Conservation (phyloP, 2,797 vertebrate genomes). For the Mycteria americana region DNA sequence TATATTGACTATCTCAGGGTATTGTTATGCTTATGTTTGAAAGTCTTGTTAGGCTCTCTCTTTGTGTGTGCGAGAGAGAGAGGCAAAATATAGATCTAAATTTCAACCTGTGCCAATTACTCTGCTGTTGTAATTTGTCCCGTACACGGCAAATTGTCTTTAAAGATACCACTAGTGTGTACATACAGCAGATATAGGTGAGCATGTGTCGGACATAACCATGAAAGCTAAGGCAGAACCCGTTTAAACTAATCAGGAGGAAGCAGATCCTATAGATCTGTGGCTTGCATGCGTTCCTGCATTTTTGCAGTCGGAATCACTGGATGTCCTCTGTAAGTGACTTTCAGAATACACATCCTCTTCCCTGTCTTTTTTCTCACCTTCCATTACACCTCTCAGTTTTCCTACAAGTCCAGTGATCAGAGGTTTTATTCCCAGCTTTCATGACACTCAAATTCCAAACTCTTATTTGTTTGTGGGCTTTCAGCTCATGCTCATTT, state of each 20-base stretch:
- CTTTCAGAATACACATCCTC: background rate
- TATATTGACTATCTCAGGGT: background rate
- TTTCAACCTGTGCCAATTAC: background rate
- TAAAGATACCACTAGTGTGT: background rate
- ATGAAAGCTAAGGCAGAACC: background rate
- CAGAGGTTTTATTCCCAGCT: background rate
- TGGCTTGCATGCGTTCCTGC: background rate
- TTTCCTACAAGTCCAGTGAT: background rate
- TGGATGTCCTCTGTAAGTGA: too few relatives aligned
- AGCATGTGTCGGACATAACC: background rate
- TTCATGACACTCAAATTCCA: background rate
- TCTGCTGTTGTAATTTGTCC: background rate
- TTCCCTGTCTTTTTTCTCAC: background rate
- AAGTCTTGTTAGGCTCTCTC: background rate
- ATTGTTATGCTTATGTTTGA: background rate
- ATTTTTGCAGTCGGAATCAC: background rate
- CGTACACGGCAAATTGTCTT: background rate
- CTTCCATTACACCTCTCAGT: background rate
- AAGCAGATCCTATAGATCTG: background rate
- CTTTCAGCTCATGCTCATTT: background rate
- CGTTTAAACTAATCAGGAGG: background rate
- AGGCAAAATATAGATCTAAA: background rate
- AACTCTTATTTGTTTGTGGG: background rate
- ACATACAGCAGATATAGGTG: background rate
- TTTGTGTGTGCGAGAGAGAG: background rate